A percentile compares a stretch with the other conserved stretches of the same genome.
phyloP scores from a whole-genome alignment of 2,113 vertebrate genomes.

The Pimephales promelas region DNA sequence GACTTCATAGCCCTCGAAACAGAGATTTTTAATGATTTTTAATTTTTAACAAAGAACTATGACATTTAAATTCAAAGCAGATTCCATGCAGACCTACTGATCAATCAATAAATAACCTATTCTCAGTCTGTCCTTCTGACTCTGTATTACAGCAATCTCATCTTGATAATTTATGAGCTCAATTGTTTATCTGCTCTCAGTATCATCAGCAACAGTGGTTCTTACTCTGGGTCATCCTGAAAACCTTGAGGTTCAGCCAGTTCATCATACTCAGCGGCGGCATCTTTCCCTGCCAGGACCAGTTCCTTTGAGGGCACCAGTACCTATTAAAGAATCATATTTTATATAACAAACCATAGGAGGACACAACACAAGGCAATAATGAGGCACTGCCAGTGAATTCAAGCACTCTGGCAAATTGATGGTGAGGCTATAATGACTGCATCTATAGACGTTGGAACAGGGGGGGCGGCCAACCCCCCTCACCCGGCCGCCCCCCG shows the following conservation, averaged over 20 bases:
- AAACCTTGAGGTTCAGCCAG: conserved; percentile 97
- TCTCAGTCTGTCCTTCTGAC: neutral
- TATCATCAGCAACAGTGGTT: conserved; percentile 20
- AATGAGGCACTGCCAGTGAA: neutral
- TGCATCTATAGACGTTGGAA: no score
- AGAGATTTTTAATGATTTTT: no score
- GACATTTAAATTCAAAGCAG: neutral
- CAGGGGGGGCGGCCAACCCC: no score
- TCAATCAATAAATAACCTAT: neutral
- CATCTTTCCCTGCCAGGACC: conserved; percentile 92
- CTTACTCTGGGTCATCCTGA: conserved; percentile 97
- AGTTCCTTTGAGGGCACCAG: conserved; percentile 88
- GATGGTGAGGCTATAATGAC: neutral
- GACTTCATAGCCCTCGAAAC: no score
- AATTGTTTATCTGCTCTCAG: neutral
- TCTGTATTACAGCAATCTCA: neutral
- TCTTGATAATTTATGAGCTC: neutral
- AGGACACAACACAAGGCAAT: neutral
- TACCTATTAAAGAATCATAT: conserved; percentile 76
- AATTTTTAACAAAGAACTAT: no score
- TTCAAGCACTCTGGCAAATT: no score
- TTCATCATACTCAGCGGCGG: conserved; percentile 96
- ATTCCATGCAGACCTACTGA: neutral
- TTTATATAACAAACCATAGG: neutral
- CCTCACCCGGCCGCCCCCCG: no score